A percentile compares a stretch with the other conserved stretches of the same genome.
Evolutionary conservation across 2,113 vertebrate species (phyloP).

Genomic region (Callipepla squamata): DNA sequence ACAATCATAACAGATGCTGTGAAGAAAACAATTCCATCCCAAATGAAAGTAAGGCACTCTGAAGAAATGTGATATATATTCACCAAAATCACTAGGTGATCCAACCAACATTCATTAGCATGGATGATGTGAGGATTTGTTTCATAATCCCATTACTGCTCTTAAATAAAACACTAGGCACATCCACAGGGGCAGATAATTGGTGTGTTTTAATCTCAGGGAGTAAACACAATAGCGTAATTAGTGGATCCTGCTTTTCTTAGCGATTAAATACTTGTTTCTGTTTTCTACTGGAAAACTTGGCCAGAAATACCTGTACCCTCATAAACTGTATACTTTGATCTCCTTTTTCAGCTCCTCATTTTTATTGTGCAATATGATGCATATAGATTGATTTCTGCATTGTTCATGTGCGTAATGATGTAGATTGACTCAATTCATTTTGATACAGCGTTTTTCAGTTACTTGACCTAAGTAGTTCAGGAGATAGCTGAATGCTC

Average conservation of each 20-base stretch:
- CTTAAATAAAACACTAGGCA: not conserved
- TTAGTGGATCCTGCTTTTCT: not conserved
- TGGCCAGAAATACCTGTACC: not conserved
- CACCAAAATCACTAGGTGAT: not conserved
- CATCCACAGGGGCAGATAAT: rapidly evolving
- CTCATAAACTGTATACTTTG: not conserved
- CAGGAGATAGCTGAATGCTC: not conserved
- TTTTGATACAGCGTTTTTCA: not conserved
- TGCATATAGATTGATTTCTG: not conserved
- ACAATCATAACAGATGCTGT: too few relatives aligned
- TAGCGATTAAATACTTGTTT: not conserved
- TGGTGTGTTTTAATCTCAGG: not conserved
- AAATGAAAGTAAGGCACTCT: not conserved
- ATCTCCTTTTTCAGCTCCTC: not conserved
- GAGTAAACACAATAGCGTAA: not conserved
- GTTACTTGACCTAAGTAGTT: not conserved
- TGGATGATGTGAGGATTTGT: not conserved
- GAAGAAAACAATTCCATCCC: too few relatives aligned
- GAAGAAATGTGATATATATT: not conserved
- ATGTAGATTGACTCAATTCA: not conserved
- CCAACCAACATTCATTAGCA: not conserved
- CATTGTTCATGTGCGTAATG: not conserved
- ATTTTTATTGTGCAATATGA: not conserved
- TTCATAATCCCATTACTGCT: not conserved
- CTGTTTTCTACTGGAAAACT: not conserved